Percentiles rank a stretch among this genome's conserved stretches.
Evolutionary conservation across 1,140 invertebrate genomes (phyloP).

Genomic region (Neoseiulus cucumeris): DNA sequence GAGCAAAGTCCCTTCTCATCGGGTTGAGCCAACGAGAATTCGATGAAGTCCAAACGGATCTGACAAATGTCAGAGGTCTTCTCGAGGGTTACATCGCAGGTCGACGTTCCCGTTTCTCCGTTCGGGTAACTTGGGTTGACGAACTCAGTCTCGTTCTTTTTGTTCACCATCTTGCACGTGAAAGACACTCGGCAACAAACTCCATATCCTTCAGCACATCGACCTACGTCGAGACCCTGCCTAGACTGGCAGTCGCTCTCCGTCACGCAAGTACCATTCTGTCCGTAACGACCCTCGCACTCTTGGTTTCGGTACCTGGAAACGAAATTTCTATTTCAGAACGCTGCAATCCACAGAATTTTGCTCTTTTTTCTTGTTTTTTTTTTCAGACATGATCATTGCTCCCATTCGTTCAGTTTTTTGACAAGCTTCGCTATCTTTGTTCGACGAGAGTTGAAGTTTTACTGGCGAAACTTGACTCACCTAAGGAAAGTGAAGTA

Average conservation of each 20-base stretch:
- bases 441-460: no score
- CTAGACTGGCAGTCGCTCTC: slow-evolving; percentile 40
- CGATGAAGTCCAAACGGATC: slow-evolving; percentile 52
- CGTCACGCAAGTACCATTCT: slow-evolving; percentile 29
- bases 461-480: background rate
- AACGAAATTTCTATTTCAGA: no score
- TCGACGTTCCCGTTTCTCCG: slow-evolving; percentile 40
- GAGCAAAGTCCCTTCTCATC: slow-evolving; percentile 46
- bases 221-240: slow-evolving; percentile 38
- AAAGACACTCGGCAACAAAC: slow-evolving; percentile 58
- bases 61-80: slow-evolving; percentile 48
- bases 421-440: no score
- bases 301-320: slow-evolving; percentile 20
- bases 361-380: no score
- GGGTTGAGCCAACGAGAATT: slow-evolving; percentile 47
- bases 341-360: no score
- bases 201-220: slow-evolving; percentile 50
- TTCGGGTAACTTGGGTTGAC: slow-evolving; percentile 58
- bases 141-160: slow-evolving; percentile 64
- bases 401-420: no score
- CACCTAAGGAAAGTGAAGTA: slow-evolving; percentile 6
- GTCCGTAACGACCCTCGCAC: slow-evolving; percentile 17
- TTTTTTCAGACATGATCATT: no score
- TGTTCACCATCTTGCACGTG: slow-evolving; percentile 48
- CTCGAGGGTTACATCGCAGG: slow-evolving; percentile 46